Percentiles rank a stretch among this genome's conserved stretches.
These are phyloP conservation scores for Knipowitschia caucasica DNA, from an alignment of 2,797 vertebrate genomes.

Conservation along the genomic window DNA sequence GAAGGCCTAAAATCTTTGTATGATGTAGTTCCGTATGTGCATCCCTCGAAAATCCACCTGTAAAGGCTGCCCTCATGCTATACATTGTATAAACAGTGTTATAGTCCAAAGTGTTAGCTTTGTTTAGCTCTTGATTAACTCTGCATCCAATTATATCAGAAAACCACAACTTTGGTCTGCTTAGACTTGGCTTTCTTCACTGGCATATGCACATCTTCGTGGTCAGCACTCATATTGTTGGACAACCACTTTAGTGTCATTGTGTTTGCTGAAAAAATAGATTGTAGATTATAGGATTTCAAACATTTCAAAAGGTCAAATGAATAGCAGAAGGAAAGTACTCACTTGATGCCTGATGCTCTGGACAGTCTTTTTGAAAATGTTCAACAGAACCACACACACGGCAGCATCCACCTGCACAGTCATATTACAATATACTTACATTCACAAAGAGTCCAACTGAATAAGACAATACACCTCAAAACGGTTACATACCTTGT, in stretches of 20 bases:
- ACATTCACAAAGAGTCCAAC: no score
- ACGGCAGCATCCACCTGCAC: constrained; percentile 85
- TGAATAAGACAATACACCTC: background rate
- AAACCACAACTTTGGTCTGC: constrained; percentile 82
- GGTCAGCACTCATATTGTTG: constrained; percentile 88
- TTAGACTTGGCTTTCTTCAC: constrained; percentile 72
- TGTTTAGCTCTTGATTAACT: background rate
- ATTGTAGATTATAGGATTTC: no score
- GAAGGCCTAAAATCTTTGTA: constrained; percentile 42
- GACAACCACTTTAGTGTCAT: constrained; percentile 86
- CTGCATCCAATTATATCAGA: constrained; percentile 64
- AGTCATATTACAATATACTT: background rate
- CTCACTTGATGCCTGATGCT: constrained; percentile 84
- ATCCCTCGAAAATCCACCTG: constrained; percentile 12
- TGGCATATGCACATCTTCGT: constrained; percentile 80
- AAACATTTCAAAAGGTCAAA: background rate
- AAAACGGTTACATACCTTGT: constrained; percentile 83
- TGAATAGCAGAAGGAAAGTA: background rate
- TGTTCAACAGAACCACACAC: constrained; percentile 95
- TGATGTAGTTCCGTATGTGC: constrained; percentile 23
- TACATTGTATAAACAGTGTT: background rate
- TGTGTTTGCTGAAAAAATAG: constrained; percentile 72
- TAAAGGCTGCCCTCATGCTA: no score
- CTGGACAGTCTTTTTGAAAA: constrained; percentile 90
- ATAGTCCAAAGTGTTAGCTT: background rate